A percentile compares a stretch with the other conserved stretches of the same genome.
Conservation (phyloP, 2,888 invertebrate species). For the Cantharis rustica region DNA sequence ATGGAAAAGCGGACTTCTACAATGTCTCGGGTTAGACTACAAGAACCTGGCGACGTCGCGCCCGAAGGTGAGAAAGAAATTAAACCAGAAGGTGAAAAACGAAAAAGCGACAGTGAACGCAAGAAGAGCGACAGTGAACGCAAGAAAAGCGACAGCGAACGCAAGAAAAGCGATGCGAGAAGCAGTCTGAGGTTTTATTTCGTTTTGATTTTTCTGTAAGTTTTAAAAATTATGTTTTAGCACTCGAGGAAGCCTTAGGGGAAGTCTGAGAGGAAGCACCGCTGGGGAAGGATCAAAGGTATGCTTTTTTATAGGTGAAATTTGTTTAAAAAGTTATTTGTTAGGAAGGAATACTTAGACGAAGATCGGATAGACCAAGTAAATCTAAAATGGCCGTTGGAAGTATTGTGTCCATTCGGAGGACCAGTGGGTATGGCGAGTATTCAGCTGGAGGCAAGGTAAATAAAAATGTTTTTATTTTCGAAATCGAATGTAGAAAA, state of each 20-base stretch:
- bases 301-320: not conserved
- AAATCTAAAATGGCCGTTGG: constrained; percentile 34
- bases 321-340: not conserved
- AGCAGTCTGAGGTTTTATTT: not conserved
- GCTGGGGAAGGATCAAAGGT: not conserved
- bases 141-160: not conserved
- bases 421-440: constrained; percentile 32
- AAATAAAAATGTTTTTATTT: not conserved
- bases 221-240: not conserved
- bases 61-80: not conserved
- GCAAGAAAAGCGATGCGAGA: not conserved
- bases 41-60: constrained; percentile 1
- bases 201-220: not conserved
- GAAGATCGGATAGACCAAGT: constrained; percentile 15
- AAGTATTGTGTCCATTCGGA: constrained; percentile 38
- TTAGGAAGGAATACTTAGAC: constrained; percentile 14
- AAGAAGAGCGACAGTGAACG: not conserved
- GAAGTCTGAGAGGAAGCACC: not conserved
- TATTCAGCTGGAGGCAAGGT: constrained; percentile 37
- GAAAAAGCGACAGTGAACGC: not conserved
- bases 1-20: not conserved
- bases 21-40: constrained; percentile 4
- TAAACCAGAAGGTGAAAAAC: not conserved
- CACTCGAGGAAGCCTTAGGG: not conserved
- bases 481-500: not conserved